Evolutionary conservation across 1,140 invertebrate genomes (phyloP).

Genomic region (Tetranychus urticae): DNA sequence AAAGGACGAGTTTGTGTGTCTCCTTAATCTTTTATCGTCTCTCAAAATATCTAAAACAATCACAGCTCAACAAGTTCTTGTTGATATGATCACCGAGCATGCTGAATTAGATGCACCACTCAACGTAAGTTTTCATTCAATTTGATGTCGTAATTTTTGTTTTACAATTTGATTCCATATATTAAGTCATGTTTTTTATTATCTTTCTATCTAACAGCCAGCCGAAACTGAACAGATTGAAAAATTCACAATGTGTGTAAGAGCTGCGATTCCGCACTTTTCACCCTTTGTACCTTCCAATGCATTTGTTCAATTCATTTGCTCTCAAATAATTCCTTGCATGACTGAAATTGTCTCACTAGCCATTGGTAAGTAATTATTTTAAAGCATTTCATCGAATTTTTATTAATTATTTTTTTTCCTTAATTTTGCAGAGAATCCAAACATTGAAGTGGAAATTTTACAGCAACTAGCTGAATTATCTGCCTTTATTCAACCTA

Average conservation of each 20-base stretch:
- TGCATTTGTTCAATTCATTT: conserved; percentile 60
- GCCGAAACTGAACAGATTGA: conserved; percentile 49
- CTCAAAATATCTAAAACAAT: conserved; percentile 53
- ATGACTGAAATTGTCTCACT: conserved; percentile 20
- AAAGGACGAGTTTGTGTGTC: conserved; percentile 66
- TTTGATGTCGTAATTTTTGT: background rate
- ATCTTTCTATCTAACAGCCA: conserved; percentile 17
- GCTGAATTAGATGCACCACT: conserved; percentile 48
- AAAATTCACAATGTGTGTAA: conserved; percentile 55
- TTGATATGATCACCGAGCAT: conserved; percentile 56
- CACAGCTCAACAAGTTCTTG: conserved; percentile 55
- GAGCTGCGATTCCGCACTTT: conserved; percentile 58
- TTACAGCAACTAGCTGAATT: conserved; percentile 70
- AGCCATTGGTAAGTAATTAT: background rate
- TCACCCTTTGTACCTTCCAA: conserved; percentile 64
- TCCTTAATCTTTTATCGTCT: conserved; percentile 58
- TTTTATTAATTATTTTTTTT: too few relatives aligned
- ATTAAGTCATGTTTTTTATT: background rate
- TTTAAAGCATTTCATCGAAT: too few relatives aligned
- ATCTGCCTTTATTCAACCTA: conserved; percentile 27
- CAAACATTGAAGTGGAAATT: conserved; percentile 34
- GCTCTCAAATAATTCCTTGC: conserved; percentile 50
- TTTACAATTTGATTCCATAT: background rate
- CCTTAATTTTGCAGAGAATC: background rate
- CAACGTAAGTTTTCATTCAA: conserved; percentile 25